These are phyloP conservation scores for Sinella curviseta DNA, from an alignment of 1,140 invertebrate genomes.

Conservation along the genomic window DNA sequence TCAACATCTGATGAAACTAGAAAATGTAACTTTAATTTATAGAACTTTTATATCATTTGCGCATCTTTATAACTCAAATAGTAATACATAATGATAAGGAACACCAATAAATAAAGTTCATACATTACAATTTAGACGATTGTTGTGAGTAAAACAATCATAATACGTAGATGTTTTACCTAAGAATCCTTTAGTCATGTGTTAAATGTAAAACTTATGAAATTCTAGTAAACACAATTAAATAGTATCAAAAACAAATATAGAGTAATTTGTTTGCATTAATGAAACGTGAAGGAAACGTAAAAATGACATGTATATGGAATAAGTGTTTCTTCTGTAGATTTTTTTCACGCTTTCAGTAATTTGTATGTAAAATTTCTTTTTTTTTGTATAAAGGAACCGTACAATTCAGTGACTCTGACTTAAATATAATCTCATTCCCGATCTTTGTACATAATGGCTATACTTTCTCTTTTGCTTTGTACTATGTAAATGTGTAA, in stretches of 20 bases:
- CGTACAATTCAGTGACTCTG: neutral
- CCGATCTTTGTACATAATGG: neutral
- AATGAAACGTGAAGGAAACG: slow-evolving; percentile 1
- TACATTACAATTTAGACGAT: neutral
- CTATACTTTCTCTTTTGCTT: too few species aligned
- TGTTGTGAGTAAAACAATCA: slow-evolving; percentile 16
- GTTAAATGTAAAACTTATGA: neutral
- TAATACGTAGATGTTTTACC: neutral
- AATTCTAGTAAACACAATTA: neutral
- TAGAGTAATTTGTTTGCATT: neutral
- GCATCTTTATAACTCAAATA: too few species aligned
- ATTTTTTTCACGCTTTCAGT: neutral
- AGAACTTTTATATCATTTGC: too few species aligned
- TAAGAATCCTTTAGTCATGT: slow-evolving; percentile 4
- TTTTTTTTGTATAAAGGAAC: neutral
- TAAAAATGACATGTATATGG: slow-evolving; percentile 4
- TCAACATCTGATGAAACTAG: neutral
- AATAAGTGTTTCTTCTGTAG: neutral
- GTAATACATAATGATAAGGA: too few species aligned
- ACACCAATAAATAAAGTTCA: too few species aligned
- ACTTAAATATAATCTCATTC: neutral
- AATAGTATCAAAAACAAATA: neutral
- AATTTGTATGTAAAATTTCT: neutral
- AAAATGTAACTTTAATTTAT: neutral
- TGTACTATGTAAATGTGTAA: too few species aligned